Conservation (phyloP, 2,888 invertebrate species). For the Lasioglossum morio region DNA sequence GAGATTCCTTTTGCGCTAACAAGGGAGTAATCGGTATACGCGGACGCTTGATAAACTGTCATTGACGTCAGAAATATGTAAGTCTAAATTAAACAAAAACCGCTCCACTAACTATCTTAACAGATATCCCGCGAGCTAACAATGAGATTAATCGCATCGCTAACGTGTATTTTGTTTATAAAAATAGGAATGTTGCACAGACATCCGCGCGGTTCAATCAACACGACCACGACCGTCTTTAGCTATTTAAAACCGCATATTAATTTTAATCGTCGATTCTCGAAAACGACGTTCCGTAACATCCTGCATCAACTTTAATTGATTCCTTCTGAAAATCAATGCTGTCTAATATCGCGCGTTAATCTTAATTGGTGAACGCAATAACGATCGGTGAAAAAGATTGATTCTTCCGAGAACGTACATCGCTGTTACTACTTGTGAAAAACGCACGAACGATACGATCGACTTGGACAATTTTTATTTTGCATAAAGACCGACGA, state of each 20-base stretch:
- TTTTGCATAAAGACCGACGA: too few relatives aligned
- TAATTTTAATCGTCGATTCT: neutral
- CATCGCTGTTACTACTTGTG: neutral
- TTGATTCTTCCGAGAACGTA: neutral
- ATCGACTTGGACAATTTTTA: neutral
- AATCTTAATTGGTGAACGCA: neutral
- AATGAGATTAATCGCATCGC: neutral
- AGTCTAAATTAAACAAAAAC: neutral
- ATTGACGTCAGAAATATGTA: conserved; percentile 5
- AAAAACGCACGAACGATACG: neutral
- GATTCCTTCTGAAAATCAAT: neutral
- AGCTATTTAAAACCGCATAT: neutral
- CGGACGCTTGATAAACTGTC: neutral
- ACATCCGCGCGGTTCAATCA: neutral
- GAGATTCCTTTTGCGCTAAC: neutral
- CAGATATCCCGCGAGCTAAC: neutral
- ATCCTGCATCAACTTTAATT: neutral
- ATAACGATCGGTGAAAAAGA: neutral
- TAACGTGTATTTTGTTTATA: neutral
- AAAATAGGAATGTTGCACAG: neutral
- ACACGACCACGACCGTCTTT: neutral
- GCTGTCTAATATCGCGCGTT: neutral
- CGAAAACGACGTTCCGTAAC: neutral
- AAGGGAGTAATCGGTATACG: neutral
- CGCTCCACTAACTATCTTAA: neutral